Evolutionary conservation across 2,113 vertebrate genomes (phyloP).

Genomic region (Myiozetetes cayanensis): DNA sequence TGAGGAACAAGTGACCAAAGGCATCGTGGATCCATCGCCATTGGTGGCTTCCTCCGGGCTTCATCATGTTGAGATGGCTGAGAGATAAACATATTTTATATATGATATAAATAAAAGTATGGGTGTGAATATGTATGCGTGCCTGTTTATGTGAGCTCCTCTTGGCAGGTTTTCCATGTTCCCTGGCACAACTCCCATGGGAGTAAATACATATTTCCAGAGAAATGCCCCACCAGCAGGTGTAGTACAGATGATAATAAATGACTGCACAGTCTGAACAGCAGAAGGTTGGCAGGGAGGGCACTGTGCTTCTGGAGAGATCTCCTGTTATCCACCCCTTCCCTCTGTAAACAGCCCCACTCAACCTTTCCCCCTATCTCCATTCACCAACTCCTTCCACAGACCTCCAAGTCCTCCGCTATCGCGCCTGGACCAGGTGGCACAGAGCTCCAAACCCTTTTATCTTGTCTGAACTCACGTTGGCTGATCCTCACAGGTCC

Average conservation of each 20-base stretch:
- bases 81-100: rapidly evolving
- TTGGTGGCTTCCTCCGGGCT: not conserved
- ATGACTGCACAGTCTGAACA: not conserved
- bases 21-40: rapidly evolving
- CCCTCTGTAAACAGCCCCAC: not conserved
- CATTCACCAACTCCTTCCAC: not conserved
- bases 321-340: not conserved
- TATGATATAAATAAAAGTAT: not conserved
- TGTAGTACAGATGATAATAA: not conserved
- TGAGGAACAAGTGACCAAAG: not conserved
- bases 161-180: not conserved
- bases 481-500: not conserved
- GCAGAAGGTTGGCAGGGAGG: not conserved
- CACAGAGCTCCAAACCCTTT: not conserved
- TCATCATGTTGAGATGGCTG: not conserved
- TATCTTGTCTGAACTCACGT: not conserved
- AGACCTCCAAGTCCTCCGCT: not conserved
- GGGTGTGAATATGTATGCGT: rapidly evolving
- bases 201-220: not conserved
- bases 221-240: not conserved
- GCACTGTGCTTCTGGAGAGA: not conserved
- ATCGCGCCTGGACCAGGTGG: not conserved
- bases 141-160: not conserved
- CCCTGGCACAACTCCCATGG: not conserved
- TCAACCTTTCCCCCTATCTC: not conserved